phyloP scores from a whole-genome alignment of 2,888 invertebrate genomes.

The Catocala sponsa region DNA sequence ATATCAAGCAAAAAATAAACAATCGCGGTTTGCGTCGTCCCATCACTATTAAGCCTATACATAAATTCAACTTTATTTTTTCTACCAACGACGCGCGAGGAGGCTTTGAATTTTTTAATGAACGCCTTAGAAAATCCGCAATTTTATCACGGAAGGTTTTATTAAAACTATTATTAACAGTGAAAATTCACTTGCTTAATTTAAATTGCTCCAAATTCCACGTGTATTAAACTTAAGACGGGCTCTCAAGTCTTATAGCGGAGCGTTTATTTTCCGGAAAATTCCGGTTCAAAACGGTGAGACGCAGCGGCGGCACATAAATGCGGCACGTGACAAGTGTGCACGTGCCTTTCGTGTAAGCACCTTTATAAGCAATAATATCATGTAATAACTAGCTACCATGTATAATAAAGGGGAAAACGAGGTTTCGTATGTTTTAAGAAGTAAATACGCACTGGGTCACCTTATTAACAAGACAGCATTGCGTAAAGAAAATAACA shows the following conservation, averaged over 20 bases:
- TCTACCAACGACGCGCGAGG: neutral
- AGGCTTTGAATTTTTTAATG: conserved; percentile 26
- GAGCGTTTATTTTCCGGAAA: conserved; percentile 59
- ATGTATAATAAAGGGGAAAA: conserved; percentile 19
- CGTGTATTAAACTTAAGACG: conserved; percentile 50
- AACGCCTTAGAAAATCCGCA: conserved; percentile 21
- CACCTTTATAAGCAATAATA: conserved; percentile 29
- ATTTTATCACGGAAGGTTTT: conserved; percentile 28
- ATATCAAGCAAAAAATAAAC: neutral
- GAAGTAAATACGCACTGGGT: neutral
- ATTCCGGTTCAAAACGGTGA: conserved; percentile 49
- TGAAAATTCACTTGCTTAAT: conserved; percentile 50
- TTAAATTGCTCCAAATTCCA: conserved; percentile 51
- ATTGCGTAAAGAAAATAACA: neutral
- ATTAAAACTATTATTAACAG: conserved; percentile 52
- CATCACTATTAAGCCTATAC: conserved; percentile 20
- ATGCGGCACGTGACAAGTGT: conserved; percentile 56
- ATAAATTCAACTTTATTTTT: conserved; percentile 30
- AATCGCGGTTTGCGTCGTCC: neutral
- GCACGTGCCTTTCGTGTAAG: conserved; percentile 54
- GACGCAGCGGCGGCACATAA: conserved; percentile 46
- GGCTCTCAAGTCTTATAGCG: conserved; percentile 49
- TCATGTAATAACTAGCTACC: conserved; percentile 39
- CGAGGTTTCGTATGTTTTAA: neutral
- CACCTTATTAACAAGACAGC: neutral